Conservation (phyloP, 2,888 invertebrate species). For the Drosophila formosana region DNA sequence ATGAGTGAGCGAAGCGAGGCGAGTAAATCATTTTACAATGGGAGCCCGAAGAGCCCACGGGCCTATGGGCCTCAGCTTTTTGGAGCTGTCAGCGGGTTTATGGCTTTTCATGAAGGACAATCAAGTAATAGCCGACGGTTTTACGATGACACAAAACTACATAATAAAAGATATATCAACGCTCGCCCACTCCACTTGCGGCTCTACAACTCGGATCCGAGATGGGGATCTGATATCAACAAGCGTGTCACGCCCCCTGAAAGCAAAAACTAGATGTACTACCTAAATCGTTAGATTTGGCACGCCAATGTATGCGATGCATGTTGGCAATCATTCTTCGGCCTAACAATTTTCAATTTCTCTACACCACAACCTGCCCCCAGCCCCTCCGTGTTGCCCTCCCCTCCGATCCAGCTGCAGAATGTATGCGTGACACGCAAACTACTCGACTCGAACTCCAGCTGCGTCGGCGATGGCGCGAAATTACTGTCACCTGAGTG, state of each 20-base stretch:
- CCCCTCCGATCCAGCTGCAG: not conserved
- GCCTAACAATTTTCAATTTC: slow-evolving; percentile 69
- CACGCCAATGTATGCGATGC: slow-evolving; percentile 72
- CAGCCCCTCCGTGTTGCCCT: not conserved
- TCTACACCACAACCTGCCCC: slow-evolving; percentile 11
- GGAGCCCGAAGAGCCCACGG: slow-evolving; percentile 41
- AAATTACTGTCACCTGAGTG: slow-evolving; percentile 66
- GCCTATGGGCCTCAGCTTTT: slow-evolving; percentile 32
- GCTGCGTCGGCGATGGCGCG: slow-evolving; percentile 51
- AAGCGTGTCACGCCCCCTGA: slow-evolving; percentile 36
- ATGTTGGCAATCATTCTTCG: slow-evolving; percentile 75
- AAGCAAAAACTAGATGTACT: slow-evolving; percentile 42
- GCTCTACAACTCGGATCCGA: not conserved
- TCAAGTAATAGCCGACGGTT: slow-evolving; percentile 81
- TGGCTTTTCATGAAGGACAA: slow-evolving; percentile 76
- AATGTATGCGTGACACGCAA: slow-evolving; percentile 69
- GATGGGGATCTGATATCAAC: slow-evolving; percentile 43
- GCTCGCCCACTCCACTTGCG: not conserved
- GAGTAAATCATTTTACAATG: slow-evolving; percentile 80
- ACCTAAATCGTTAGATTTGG: slow-evolving; percentile 61
- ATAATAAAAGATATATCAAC: slow-evolving; percentile 77
- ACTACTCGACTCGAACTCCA: slow-evolving; percentile 27
- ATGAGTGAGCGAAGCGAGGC: slow-evolving; percentile 54
- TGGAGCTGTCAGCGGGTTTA: slow-evolving; percentile 68
- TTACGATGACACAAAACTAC: slow-evolving; percentile 79